phyloP scores from a whole-genome alignment of 2,113 vertebrate genomes.

The Pluvialis apricaria region DNA sequence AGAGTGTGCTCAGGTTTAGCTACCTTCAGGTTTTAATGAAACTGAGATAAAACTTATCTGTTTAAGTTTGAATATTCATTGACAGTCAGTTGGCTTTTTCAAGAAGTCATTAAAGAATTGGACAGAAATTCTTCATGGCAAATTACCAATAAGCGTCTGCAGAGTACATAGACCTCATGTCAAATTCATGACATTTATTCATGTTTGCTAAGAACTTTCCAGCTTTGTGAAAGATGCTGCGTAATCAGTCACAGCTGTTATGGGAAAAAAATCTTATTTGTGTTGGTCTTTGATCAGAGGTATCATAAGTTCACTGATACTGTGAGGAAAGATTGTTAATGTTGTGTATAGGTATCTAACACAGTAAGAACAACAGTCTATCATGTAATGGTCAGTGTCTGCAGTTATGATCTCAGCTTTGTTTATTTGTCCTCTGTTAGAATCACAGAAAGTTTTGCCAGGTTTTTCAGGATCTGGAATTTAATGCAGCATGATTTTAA shows the following conservation, averaged over 20 bases:
- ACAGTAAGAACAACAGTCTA: not conserved
- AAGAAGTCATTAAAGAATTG: not conserved
- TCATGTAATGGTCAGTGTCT: not conserved
- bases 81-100: not conserved
- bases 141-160: not conserved
- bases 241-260: not conserved
- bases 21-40: not conserved
- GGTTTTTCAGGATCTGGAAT: not conserved
- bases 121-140: not conserved
- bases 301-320: not conserved
- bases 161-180: not conserved
- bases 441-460: not conserved
- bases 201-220: not conserved
- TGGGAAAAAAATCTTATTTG: not conserved
- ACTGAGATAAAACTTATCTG: no score
- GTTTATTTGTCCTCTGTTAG: not conserved
- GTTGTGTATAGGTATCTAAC: not conserved
- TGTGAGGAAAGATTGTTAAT: not conserved
- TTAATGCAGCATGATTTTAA: not conserved
- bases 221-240: not conserved
- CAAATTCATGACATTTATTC: not conserved
- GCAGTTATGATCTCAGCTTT: not conserved
- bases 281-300: not conserved
- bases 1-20: not conserved
- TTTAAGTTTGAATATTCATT: no score